Conservation (phyloP, 1,140 invertebrate genomes). For the Mizuhopecten yessoensis region DNA sequence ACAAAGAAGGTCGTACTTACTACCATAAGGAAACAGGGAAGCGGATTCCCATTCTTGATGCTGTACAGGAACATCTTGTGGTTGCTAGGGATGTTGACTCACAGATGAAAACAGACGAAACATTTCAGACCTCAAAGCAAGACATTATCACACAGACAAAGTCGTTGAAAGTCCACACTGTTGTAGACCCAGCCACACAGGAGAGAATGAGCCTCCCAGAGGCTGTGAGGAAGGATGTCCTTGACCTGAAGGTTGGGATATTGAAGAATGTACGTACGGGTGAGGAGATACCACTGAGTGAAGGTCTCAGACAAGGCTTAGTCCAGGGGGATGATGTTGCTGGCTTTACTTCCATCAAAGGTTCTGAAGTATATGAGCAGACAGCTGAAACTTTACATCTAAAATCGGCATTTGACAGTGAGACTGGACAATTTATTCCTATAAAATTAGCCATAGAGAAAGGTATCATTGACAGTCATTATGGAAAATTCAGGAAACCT, state of each 20-base stretch:
- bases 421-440: slow-evolving; percentile 86
- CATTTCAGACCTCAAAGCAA: slow-evolving; percentile 61
- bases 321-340: slow-evolving; percentile 84
- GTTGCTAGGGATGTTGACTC: slow-evolving; percentile 70
- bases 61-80: slow-evolving; percentile 81
- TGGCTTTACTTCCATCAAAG: neutral
- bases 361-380: slow-evolving; percentile 44
- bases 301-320: slow-evolving; percentile 90
- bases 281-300: slow-evolving; percentile 87
- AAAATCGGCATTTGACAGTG: slow-evolving; percentile 86
- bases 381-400: slow-evolving; percentile 64
- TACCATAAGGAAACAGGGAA: slow-evolving; percentile 88
- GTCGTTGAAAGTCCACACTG: slow-evolving; percentile 72
- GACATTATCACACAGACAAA: slow-evolving; percentile 71
- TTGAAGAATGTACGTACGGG: slow-evolving; percentile 88
- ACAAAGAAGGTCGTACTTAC: slow-evolving; percentile 86
- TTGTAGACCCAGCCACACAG: slow-evolving; percentile 84
- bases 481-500: slow-evolving; percentile 90
- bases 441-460: slow-evolving; percentile 90
- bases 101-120: slow-evolving; percentile 65
- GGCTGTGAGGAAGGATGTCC: slow-evolving; percentile 89
- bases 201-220: slow-evolving; percentile 91
- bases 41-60: slow-evolving; percentile 88
- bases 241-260: slow-evolving; percentile 73
- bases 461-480: slow-evolving; percentile 90